Percentiles rank a stretch among this genome's conserved stretches.
These are phyloP conservation scores for Esox niger DNA, from an alignment of 2,113 vertebrate genomes.

Conservation along the genomic window DNA sequence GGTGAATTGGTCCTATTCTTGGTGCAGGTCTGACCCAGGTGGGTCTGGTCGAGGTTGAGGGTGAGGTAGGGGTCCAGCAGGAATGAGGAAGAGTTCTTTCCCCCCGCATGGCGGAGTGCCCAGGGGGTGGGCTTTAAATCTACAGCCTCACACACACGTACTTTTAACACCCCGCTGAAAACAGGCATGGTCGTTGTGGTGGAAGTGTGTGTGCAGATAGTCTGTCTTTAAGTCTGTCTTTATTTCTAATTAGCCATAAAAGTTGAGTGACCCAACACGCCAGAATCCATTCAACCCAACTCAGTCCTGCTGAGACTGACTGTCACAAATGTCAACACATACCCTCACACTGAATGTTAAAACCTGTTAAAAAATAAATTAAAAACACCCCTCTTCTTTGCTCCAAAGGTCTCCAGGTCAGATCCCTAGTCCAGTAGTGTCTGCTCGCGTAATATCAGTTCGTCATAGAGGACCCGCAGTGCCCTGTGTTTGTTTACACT, in stretches of 20 bases:
- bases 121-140: slow-evolving; percentile 97
- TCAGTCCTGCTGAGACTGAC: slow-evolving; percentile 30
- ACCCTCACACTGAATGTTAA: background rate
- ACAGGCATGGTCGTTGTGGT: slow-evolving; percentile 86
- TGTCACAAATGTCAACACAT: slow-evolving; percentile 21
- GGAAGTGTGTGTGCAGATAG: slow-evolving; percentile 42
- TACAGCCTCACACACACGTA: slow-evolving; percentile 96
- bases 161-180: slow-evolving; percentile 97
- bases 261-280: slow-evolving; percentile 52
- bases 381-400: background rate
- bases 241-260: slow-evolving; percentile 23
- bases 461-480: slow-evolving; percentile 10
- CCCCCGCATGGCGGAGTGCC: slow-evolving; percentile 96
- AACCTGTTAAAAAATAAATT: background rate
- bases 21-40: slow-evolving; percentile 96
- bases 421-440: slow-evolving; percentile 40
- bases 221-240: slow-evolving; percentile 10
- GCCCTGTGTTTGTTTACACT: slow-evolving; percentile 62
- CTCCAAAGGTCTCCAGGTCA: slow-evolving; percentile 3
- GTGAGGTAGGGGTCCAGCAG: slow-evolving; percentile 97
- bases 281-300: slow-evolving; percentile 50
- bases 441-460: slow-evolving; percentile 31
- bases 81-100: slow-evolving; percentile 89
- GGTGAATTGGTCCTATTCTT: slow-evolving; percentile 97
- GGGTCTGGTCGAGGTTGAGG: slow-evolving; percentile 95